Percentiles rank a stretch among this genome's conserved stretches.
phyloP scores from a whole-genome alignment of 2,113 vertebrate species.

The Oreochromis aureus region DNA sequence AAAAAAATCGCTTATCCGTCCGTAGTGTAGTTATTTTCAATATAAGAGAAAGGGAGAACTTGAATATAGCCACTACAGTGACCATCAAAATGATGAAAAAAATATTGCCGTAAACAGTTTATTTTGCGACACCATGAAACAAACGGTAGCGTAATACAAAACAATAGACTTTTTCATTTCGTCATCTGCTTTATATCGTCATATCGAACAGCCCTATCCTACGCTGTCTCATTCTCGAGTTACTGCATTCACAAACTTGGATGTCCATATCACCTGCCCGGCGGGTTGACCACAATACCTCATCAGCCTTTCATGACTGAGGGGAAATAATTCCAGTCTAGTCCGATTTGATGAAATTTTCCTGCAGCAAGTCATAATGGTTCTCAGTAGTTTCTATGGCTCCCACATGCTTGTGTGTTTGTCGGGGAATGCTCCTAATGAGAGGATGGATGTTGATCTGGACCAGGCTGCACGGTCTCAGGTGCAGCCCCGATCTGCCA shows the following conservation, averaged over 20 bases:
- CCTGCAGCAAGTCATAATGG: not conserved
- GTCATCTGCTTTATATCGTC: accelerated
- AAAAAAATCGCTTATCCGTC: accelerated
- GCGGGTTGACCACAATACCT: not conserved
- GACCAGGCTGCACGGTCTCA: not conserved
- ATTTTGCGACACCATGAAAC: accelerated
- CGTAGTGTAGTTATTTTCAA: accelerated
- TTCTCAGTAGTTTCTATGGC: not conserved
- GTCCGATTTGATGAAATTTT: accelerated
- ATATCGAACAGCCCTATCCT: accelerated
- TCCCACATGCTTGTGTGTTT: not conserved
- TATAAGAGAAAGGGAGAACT: not conserved
- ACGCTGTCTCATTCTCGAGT: not conserved
- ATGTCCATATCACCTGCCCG: accelerated
- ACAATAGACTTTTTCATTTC: accelerated
- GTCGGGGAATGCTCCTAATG: accelerated
- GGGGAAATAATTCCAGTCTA: accelerated
- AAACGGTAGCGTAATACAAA: not conserved
- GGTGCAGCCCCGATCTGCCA: not conserved
- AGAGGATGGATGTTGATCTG: not conserved
- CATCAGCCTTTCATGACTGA: not conserved
- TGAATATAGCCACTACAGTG: accelerated
- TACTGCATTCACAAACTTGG: not conserved
- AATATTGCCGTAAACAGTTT: accelerated
- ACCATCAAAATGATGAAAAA: not conserved